phyloP scores from a whole-genome alignment of 2,113 vertebrate species.

The Ophthalmolycus amberensis region DNA sequence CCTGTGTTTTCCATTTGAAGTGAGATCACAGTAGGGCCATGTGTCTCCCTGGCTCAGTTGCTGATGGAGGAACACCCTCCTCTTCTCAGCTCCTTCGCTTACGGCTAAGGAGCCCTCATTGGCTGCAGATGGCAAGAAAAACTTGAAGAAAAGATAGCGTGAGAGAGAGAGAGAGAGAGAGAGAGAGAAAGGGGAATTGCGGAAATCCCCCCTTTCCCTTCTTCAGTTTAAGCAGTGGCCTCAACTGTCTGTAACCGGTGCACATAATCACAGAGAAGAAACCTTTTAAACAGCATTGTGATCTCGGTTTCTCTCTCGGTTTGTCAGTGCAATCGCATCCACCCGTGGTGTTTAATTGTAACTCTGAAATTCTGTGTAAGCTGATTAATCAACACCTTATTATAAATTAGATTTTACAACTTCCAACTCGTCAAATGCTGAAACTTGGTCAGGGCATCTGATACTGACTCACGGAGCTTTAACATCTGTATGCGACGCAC shows the following conservation, averaged over 20 bases:
- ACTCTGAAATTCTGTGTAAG: constrained; percentile 46
- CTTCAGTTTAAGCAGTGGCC: constrained; percentile 36
- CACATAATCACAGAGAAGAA: constrained; percentile 72
- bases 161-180: constrained; percentile 5
- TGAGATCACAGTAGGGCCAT: constrained; percentile 57
- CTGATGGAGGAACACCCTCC: constrained; percentile 54
- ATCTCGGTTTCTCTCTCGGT: constrained; percentile 10
- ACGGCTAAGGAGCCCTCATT: constrained; percentile 38
- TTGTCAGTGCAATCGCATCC: constrained; percentile 47
- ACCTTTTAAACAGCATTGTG: constrained; percentile 36
- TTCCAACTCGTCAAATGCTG: too few species aligned
- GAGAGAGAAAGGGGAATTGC: constrained; percentile 26
- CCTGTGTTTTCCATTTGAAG: constrained; percentile 67
- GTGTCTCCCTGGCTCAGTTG: constrained; percentile 59
- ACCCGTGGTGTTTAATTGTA: constrained; percentile 29
- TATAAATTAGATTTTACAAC: neutral
- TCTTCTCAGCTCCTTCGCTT: constrained; percentile 25
- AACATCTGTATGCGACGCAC: too few species aligned
- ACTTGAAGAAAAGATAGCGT: constrained; percentile 27
- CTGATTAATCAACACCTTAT: constrained; percentile 23
- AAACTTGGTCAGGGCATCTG: too few species aligned
- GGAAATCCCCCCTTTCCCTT: constrained; percentile 68
- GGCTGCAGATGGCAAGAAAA: constrained; percentile 51
- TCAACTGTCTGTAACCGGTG: constrained; percentile 40
- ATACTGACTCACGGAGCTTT: too few species aligned